Base-by-base conservation (phyloP, 2,888 invertebrate species). In the Brenthis daphne region DNA sequence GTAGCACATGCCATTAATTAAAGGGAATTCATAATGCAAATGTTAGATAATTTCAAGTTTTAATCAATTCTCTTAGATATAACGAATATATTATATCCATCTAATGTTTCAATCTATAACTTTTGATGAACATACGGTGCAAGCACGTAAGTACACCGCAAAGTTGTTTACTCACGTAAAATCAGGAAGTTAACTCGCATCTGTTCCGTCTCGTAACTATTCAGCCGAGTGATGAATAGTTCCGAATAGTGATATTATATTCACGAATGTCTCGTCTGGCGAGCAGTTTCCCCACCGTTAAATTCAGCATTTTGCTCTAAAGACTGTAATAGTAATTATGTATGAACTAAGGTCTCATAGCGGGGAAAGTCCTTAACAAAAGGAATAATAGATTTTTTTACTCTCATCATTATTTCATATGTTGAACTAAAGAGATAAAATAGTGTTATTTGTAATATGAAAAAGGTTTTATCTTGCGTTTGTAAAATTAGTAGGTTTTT, bases 151-250 rank as follows among this genome's bases (percentile, higher is more conserved):
- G 64, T 65, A 55, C 57, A 65, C 57, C 65, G 63, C 70, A 69
- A 75, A 76, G 69, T 75, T 76, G 71, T 60, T 69, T 69, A 73
- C 69, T 72, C 67, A 67, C 68, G 71, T 72, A 71, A 75, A 77
- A 74, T 73, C 70, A 55, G 72, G 70, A 76, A 78, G 78, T 77
- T 77, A 68, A 69, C 70, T 71, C 71, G 69, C 77, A 74, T 73
- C 63, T 53, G 65, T 63, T 70, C 61, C 54, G 56, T 63, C 67
- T 67, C 63, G 61, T 58, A 58, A 58, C 63, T 66, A 69, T 69
- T 69, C 63, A 67, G 51, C 57, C 63, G 65, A 20, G 63, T 69
- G 67, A 63, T 69, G 57, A 67, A 70, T 70, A 73, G 67, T 67
- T 70, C 24, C 63, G 57, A 70, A 64, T 64, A 70, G 67, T 70